Evolutionary conservation across 2,888 invertebrate species (phyloP).

Genomic region (Bellardia bayeri): DNA sequence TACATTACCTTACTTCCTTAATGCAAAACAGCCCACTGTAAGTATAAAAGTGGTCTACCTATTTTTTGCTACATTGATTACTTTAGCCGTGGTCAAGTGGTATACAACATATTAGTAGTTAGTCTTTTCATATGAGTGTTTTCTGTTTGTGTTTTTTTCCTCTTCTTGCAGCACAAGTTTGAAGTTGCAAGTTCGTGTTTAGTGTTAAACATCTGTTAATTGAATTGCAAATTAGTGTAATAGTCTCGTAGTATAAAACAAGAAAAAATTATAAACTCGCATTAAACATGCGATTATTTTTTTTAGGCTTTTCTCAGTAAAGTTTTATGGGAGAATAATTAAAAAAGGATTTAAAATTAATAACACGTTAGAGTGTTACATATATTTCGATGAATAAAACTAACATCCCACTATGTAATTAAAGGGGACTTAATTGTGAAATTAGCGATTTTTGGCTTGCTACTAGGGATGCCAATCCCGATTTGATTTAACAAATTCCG

Average conservation of each 20-base stretch:
- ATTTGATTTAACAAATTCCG: no score
- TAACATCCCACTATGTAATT: no score
- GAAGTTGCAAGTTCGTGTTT: constrained; percentile 58
- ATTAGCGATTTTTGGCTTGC: no score
- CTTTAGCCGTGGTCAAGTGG: neutral
- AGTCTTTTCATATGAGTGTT: neutral
- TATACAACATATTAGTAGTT: no score
- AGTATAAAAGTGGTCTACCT: no score
- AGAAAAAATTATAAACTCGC: constrained; percentile 29
- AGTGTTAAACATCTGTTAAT: constrained; percentile 65
- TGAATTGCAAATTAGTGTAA: constrained; percentile 71
- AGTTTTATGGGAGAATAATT: neutral
- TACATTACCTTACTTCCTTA: no score
- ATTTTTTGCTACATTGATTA: no score
- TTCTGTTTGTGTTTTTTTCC: neutral
- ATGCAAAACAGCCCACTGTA: no score
- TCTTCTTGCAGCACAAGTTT: constrained; percentile 15
- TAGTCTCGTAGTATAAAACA: neutral
- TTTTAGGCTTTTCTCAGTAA: neutral
- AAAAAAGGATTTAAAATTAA: neutral
- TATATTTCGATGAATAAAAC: no score
- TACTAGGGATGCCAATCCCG: no score
- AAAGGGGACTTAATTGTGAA: no score
- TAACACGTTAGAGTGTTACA: no score
- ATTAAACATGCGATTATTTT: constrained; percentile 38